A percentile compares a stretch with the other conserved stretches of the same genome.
Evolutionary conservation across 35 echinoderm and acorn worm genomes (phyloP).

Genomic region (Eucidaris tribuloides): DNA sequence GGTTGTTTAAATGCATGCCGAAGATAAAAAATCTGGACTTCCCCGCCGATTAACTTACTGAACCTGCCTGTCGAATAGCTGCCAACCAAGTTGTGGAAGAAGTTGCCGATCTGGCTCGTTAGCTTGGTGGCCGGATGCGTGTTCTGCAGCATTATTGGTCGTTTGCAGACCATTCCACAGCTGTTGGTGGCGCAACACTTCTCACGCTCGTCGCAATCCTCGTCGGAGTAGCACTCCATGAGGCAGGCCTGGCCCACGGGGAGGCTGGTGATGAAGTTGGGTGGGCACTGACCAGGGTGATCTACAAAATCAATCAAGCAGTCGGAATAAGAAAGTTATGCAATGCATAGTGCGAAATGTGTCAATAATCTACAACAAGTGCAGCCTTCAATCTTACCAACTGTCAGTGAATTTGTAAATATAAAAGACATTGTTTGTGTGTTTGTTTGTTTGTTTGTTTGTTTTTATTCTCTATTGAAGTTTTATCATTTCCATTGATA

Average conservation of each 20-base stretch:
- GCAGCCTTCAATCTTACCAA: no score
- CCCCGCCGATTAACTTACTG: conserved; percentile 17
- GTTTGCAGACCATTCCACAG: neutral
- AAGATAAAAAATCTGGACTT: no score
- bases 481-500: no score
- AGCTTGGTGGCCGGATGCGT: neutral
- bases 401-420: no score
- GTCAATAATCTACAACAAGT: no score
- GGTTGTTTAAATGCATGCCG: no score
- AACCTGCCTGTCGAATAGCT: conserved; percentile 18
- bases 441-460: no score
- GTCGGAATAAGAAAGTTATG: no score
- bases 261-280: neutral
- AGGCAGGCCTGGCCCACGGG: conserved; percentile 8
- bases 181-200: conserved; percentile 20
- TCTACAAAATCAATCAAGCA: neutral
- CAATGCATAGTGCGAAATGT: no score
- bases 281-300: conserved; percentile 13
- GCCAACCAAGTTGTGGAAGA: neutral
- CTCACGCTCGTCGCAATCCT: neutral
- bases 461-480: no score
- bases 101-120: neutral
- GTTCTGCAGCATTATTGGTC: neutral
- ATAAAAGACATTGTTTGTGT: no score
- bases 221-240: conserved; percentile 30